phyloP scores from a whole-genome alignment of 1,140 invertebrate genomes.

The Sitodiplosis mosellana region DNA sequence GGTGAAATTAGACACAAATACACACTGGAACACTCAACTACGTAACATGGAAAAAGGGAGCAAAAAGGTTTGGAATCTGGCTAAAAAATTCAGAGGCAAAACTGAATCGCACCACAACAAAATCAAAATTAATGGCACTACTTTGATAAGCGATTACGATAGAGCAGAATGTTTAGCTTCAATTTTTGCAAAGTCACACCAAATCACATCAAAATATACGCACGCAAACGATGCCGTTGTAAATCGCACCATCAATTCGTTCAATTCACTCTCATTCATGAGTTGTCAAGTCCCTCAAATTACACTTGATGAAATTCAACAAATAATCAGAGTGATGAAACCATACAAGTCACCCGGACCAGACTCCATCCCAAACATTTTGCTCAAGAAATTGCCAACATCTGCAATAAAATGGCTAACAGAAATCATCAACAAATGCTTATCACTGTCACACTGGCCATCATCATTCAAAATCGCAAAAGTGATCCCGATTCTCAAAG shows the following conservation, averaged over 20 bases:
- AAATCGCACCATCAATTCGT: not conserved
- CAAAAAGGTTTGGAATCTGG: not conserved
- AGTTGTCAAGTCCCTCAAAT: not conserved
- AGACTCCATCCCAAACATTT: conserved; percentile 8
- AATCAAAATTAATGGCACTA: not conserved
- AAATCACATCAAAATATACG: not conserved
- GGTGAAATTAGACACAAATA: too few relatives aligned
- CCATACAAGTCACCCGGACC: conserved; percentile 5
- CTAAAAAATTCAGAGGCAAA: not conserved
- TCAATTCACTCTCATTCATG: not conserved
- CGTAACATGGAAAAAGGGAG: not conserved
- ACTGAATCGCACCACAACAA: not conserved
- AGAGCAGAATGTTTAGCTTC: not conserved
- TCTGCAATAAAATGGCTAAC: conserved; percentile 2
- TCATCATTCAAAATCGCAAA: conserved; percentile 9
- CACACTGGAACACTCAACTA: not conserved
- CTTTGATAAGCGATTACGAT: not conserved
- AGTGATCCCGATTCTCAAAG: conserved; percentile 9
- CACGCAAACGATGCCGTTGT: not conserved
- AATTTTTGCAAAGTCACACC: not conserved
- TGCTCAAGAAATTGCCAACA: conserved; percentile 6
- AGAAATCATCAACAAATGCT: conserved; percentile 5
- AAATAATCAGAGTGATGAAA: not conserved
- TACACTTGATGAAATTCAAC: not conserved
- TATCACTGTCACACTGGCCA: conserved; percentile 6